Percentiles rank a stretch among this genome's conserved stretches.
phyloP scores from a whole-genome alignment of 2,888 invertebrate species.

The Phoenoteleia sp. region DNA sequence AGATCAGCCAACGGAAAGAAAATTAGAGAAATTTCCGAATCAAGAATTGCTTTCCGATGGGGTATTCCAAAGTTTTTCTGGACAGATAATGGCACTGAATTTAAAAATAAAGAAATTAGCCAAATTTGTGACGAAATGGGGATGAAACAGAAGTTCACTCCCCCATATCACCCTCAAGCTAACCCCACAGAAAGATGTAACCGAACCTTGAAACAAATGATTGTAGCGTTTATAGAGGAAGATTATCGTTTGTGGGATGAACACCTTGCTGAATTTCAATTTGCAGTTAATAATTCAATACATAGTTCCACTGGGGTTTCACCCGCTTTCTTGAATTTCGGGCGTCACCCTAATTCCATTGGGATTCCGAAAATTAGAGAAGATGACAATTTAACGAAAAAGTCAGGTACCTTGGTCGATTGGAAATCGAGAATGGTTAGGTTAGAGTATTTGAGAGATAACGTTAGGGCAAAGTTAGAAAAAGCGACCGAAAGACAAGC shows the following conservation, averaged over 20 bases:
- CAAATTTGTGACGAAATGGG: constrained; percentile 17
- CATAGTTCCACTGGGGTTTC: constrained; percentile 51
- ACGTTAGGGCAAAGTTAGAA: constrained; percentile 24
- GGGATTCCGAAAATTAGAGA: too few species aligned
- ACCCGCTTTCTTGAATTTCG: constrained; percentile 72
- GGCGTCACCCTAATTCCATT: constrained; percentile 40
- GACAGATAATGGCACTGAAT: constrained; percentile 44
- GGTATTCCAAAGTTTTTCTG: background rate
- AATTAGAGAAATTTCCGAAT: background rate
- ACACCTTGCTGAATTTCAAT: constrained; percentile 35
- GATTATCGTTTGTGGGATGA: constrained; percentile 61
- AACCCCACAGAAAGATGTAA: constrained; percentile 75
- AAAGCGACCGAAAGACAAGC: constrained; percentile 43
- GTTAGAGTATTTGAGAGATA: background rate
- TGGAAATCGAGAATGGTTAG: constrained; percentile 24
- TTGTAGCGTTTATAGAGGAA: constrained; percentile 13
- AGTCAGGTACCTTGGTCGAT: background rate
- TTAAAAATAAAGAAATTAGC: constrained; percentile 44
- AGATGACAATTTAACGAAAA: background rate
- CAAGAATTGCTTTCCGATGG: background rate
- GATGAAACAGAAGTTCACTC: constrained; percentile 38
- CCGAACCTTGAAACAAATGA: constrained; percentile 71
- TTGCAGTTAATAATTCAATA: constrained; percentile 65
- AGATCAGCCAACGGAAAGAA: background rate
- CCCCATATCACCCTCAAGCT: constrained; percentile 72